Base-by-base conservation (phyloP, 2,113 vertebrate species). In the Baryphthengus martii region DNA sequence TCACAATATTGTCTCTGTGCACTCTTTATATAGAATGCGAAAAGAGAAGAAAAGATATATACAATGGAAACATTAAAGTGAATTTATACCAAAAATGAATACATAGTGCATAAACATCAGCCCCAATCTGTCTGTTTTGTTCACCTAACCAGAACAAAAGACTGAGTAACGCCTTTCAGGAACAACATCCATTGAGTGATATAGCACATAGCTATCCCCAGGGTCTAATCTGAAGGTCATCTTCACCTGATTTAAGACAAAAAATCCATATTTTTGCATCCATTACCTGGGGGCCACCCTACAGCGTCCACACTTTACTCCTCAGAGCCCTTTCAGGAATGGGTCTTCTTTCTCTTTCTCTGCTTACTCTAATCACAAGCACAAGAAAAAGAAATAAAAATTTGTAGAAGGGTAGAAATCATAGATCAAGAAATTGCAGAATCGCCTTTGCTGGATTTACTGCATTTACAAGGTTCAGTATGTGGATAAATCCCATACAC, bases 21-120 rank as follows among this genome's bases (percentile, higher is more conserved):
- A 49, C 31, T 82, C 56, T 86, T 63, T 39, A 52, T 44, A 47
- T 15, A 87, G 52, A 78, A 89, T 71, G 19, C 11, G 81, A 63
- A 93, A 84, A 75, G 16, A 78, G 21, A 17, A 71, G 50, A 68
- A 67, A 84, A 47, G 2, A 49, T 31, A 62, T 6, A 59, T 40
- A 76, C 44, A 92, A 42, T 63, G 21, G 56, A 81, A 95, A 88
- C 4, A 79, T 78, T 84, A 70, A 87, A 52, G 73, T 75, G 40
- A 92, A 65, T 85, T 90, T 78, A 68, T 90, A 39, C 44, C 40
- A 78, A 83, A 92, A 95, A 80, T 77, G 25, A 92, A 89, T 45
- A 47, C 37, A 39, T 9, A 33, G 6, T 65, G 52, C 35, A 71
- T 75, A 85, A 92, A 89, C 39, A 80, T 85, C 66, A 92, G 49